Base-by-base conservation (phyloP, 2,888 invertebrate species). In the Tethea ocularis region DNA sequence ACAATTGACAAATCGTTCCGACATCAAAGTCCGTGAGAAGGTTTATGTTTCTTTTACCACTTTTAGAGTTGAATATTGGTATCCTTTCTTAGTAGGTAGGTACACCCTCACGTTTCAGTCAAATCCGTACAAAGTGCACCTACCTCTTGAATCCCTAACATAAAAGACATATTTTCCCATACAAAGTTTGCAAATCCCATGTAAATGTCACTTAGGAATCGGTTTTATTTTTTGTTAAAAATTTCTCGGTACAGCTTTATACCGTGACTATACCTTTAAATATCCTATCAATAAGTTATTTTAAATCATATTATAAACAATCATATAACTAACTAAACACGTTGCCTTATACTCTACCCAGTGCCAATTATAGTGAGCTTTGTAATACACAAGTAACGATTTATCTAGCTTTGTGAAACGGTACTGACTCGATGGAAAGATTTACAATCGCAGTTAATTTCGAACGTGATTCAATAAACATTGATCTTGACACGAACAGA, bases 401-500 rank as follows among this genome's bases (percentile, higher is more conserved):
- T 26, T 41, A 22, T 33, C 33, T 13, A 33, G 17, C 13, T 24
- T 56, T 56, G 24, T 56, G 26, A 51, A 46, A 41, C 26, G 17
- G 51, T 23, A 46, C 17, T 54, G 5, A 15, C 13, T 24, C 56
- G 41, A 26, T 41, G 26, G 56, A 23, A 33, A 23, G 51, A 51
- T 57, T 51, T 51, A 29, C 23, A 57, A 20, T 51, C 51, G 61
- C 62, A 63, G 52, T 52, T 53, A 57, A 58, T 64, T 63, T 58
- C 52, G 58, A 62, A 62, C 61, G 63, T 61, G 68, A 67, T 60
- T 52, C 60, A 64, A 68, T 70, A 71, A 74, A 65, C 77, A 75
- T 81, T 87, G 87, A 86, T 84, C 86, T 87, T 87, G 83, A 79
- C 78, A 79, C 74, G 67, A 74, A 76, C 69, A 67, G 54, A 66